Evolutionary conservation across 2,113 vertebrate genomes (phyloP), one percentile per base, ranked within the genome.

Genomic region (Spea bombifrons): DNA sequence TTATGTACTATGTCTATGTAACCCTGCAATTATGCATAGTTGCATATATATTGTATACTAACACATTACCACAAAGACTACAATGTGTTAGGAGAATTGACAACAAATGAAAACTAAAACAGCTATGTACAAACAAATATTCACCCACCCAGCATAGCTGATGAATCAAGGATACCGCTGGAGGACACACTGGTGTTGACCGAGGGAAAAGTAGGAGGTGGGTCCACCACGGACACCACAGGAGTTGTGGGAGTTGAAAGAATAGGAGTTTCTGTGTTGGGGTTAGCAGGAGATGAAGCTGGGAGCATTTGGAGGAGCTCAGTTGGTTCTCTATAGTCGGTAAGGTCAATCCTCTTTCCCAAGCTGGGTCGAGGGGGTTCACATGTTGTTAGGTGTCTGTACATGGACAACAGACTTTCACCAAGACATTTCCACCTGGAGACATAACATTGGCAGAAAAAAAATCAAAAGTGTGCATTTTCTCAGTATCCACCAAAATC

Each of bases 341-440:
- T 94, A 65, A 99, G 89, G 85, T 98, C 95, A 3, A 99, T 92
- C 81, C 93, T 92, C 81, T 88, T 94, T 13, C 97, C 97, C 0
- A 98, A 90, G 61, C 96, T 96, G 8, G 94, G 94, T 3, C 92
- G 92, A 12, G 96, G 96, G 0, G 92, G 93, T 79, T 97, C 94
- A 5, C 95, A 96, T 0, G 94, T 95, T 7, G 94, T 97, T 76
- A 96, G 94, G 84, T 98, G 93, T 82, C 88, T 90, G 87, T 98
- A 98, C 93, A 94, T 99, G 43, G 95, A 92, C 75, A 98, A 86
- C 66, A 99, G 84, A 76, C 94, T 94, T 86, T 98, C 96, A 0
- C 97, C 97, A 0, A 98, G 88, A 83, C 93, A 93, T 86, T 94
- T 97, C 97, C 97, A 99, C 70, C 97, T 99, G 84, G 44, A 77